Percentiles rank a stretch among this genome's conserved stretches.
Conservation (phyloP, 2,797 vertebrate species). For the Discoglossus pictus region DNA sequence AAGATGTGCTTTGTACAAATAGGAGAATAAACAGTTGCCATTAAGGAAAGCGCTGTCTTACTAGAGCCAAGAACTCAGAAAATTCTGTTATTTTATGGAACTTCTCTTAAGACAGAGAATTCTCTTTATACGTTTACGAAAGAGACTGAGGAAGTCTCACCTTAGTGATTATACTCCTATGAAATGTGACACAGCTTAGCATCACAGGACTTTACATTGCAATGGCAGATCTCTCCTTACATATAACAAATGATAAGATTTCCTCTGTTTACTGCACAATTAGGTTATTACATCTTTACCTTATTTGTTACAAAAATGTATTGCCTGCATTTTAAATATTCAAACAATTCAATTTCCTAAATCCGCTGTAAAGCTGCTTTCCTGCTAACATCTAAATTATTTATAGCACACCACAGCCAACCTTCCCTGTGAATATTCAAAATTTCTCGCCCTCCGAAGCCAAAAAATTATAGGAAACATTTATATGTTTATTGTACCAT, state of each 20-base stretch:
- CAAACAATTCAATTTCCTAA: conserved; percentile 47
- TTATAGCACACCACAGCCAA: conserved; percentile 47
- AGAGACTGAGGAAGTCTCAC: too few relatives aligned
- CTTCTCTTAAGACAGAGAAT: too few relatives aligned
- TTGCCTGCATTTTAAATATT: conserved; percentile 36
- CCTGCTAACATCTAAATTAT: conserved; percentile 43
- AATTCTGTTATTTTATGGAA: too few relatives aligned
- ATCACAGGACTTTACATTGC: too few relatives aligned
- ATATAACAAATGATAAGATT: conserved; percentile 4
- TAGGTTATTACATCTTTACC: conserved; percentile 8
- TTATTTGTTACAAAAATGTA: conserved; percentile 24
- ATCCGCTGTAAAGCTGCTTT: conserved; percentile 36
- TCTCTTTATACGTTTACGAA: too few relatives aligned
- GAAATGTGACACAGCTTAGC: too few relatives aligned
- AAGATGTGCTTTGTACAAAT: too few relatives aligned
- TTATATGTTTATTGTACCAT: conserved; percentile 52
- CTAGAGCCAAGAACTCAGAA: too few relatives aligned
- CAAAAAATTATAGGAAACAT: conserved; percentile 51
- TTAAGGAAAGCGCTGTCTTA: too few relatives aligned
- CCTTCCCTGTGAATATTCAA: conserved; percentile 41
- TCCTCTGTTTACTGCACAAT: conserved; percentile 3
- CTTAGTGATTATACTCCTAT: too few relatives aligned
- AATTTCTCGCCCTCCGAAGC: conserved; percentile 48
- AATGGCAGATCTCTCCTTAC: too few relatives aligned
- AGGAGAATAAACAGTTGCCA: too few relatives aligned